phyloP scores from a whole-genome alignment of 1,140 invertebrate species.

The Oncopodura yosiiana region DNA sequence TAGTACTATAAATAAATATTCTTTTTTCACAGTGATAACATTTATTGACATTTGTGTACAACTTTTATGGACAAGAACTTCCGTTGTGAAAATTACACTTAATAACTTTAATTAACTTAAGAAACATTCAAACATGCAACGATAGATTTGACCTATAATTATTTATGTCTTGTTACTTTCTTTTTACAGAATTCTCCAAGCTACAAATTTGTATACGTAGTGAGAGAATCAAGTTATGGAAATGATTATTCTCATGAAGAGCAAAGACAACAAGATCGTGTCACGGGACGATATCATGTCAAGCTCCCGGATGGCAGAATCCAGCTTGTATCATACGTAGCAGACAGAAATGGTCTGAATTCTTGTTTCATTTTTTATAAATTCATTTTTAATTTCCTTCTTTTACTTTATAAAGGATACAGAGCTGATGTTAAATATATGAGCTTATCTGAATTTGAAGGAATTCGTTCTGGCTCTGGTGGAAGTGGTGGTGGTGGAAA shows the following conservation, averaged over 20 bases:
- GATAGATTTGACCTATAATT: neutral
- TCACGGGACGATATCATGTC: constrained; percentile 34
- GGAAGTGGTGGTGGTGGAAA: neutral
- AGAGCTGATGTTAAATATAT: constrained; percentile 23
- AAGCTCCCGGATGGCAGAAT: constrained; percentile 33
- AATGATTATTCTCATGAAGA: constrained; percentile 29
- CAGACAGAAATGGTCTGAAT: constrained; percentile 29
- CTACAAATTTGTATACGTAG: constrained; percentile 27
- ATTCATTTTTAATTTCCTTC: too few species aligned
- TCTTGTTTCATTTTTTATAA: too few species aligned
- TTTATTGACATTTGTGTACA: too few species aligned
- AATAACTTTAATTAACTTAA: too few species aligned
- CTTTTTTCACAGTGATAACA: too few species aligned
- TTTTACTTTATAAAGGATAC: too few species aligned
- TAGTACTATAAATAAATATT: too few species aligned
- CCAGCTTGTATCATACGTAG: constrained; percentile 33
- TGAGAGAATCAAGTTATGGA: constrained; percentile 11
- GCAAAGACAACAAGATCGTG: constrained; percentile 40
- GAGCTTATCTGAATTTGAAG: neutral
- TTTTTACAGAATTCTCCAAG: constrained; percentile 10
- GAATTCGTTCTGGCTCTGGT: too few species aligned
- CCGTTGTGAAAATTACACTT: too few species aligned
- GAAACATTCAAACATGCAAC: too few species aligned
- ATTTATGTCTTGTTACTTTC: neutral
- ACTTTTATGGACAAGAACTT: too few species aligned